These are phyloP conservation scores for Noctua pronuba DNA, from an alignment of 2,888 invertebrate species.

Conservation along the genomic window DNA sequence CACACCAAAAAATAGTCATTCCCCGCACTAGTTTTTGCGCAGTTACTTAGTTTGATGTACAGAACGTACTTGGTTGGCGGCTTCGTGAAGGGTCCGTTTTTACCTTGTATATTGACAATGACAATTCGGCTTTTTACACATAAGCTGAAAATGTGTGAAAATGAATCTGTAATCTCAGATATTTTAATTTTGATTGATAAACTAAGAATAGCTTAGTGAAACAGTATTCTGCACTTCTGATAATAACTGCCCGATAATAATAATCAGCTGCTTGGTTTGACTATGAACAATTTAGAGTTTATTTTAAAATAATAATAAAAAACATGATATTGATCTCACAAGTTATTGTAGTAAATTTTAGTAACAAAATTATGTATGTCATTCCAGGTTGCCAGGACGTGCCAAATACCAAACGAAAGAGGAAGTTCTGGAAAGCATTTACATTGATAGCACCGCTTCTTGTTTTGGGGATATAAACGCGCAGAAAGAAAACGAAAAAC, in stretches of 20 bases:
- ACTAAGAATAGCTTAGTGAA: neutral
- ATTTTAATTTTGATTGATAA: neutral
- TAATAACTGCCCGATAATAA: neutral
- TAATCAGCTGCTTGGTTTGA: neutral
- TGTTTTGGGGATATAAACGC: conserved; percentile 89
- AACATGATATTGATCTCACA: neutral
- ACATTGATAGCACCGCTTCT: conserved; percentile 88
- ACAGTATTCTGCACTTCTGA: conserved; percentile 12
- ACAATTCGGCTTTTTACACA: neutral
- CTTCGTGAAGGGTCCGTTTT: too few species aligned
- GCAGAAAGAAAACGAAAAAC: conserved; percentile 80
- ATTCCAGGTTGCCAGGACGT: conserved; percentile 87
- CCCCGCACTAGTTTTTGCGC: too few species aligned
- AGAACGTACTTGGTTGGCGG: too few species aligned
- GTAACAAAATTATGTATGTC: conserved; percentile 12
- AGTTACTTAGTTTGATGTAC: too few species aligned
- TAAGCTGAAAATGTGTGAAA: neutral
- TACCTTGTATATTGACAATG: neutral
- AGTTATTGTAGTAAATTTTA: neutral
- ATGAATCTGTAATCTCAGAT: neutral
- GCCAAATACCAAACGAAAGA: conserved; percentile 89
- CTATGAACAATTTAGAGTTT: neutral
- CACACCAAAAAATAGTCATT: too few species aligned
- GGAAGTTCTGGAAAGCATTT: conserved; percentile 88
- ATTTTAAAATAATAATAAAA: neutral